Evolutionary conservation across 2,888 invertebrate genomes (phyloP), one percentile per base, ranked within the genome.

Genomic region (Rhingia rostrata): DNA sequence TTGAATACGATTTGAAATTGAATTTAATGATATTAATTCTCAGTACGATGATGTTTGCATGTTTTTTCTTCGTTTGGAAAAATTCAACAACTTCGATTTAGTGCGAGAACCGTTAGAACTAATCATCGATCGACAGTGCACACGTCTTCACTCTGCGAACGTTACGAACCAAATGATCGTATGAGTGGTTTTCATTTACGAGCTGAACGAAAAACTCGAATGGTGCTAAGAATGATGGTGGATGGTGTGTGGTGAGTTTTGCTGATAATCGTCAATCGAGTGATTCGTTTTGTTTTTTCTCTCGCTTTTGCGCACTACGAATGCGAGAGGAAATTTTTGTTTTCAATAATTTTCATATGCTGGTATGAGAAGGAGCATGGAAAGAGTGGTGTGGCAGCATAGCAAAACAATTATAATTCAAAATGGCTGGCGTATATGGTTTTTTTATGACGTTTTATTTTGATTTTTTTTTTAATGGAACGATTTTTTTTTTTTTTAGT

Each of bases 161-260:
- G 79, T 45, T 73, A 69, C 83, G 73, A 83, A 83, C 83, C 79
- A 79, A 83, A 61, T 83, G 83, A 79, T 47, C 67, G 49, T 58
- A 63, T 79, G 79, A 83, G 83, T 79, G 83, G 4, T 45, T 79
- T 74, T 83, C 53, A 51, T 39, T 35, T 39, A 7, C 69, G 9
- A 78, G 22, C 51, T 69, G 39, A 61, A 70, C 51, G 3, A 35
- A 47, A 9, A 10, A 22, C 12, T 37, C 14, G 63, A 37, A 45
- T 49, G 12, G 41, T 51, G 22, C 35, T 30, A 35, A 45, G 45
- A 14, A n/a, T 56, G 10, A n/a, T 30, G 10, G 14, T 41, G 22
- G 10, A 49, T 45, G 43, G 22, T 22, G 22, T 22, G 22, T 22
- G 35, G 54, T 54, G 67, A 22, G 22, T 22, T 22, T 22, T 22